phyloP scores from a whole-genome alignment of 2,888 invertebrate species.

The Macaria notata region DNA sequence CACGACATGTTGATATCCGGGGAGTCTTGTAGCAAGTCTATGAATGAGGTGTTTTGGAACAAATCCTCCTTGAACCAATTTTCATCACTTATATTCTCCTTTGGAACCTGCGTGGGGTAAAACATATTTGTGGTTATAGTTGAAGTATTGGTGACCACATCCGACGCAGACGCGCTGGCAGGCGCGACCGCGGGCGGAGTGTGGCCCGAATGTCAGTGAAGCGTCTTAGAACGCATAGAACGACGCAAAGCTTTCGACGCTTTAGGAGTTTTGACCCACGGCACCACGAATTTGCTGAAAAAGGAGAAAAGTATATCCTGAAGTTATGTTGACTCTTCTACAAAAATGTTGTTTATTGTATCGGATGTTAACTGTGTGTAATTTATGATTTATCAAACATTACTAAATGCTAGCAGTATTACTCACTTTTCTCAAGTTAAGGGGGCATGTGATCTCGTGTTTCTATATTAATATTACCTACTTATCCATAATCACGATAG shows the following conservation, averaged over 20 bases:
- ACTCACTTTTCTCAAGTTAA: no score
- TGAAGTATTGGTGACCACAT: conserved; percentile 20
- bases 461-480: no score
- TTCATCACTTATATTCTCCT: no score
- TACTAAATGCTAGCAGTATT: no score
- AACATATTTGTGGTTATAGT: background rate
- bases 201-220: conserved; percentile 48
- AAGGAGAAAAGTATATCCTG: background rate
- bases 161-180: conserved; percentile 18
- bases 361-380: no score
- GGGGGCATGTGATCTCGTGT: no score
- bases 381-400: no score
- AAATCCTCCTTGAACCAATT: conserved; percentile 10
- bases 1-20: conserved; percentile 7
- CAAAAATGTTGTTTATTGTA: no score
- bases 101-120: no score
- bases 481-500: no score
- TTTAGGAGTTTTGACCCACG: conserved; percentile 69
- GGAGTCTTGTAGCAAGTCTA: conserved; percentile 6
- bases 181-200: conserved; percentile 24
- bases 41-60: conserved; percentile 7
- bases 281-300: conserved; percentile 67
- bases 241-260: conserved; percentile 66
- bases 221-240: conserved; percentile 67
- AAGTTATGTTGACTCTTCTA: no score